Evolutionary conservation across 2,888 invertebrate species (phyloP).

Genomic region (Hemicrepidius hirtus): DNA sequence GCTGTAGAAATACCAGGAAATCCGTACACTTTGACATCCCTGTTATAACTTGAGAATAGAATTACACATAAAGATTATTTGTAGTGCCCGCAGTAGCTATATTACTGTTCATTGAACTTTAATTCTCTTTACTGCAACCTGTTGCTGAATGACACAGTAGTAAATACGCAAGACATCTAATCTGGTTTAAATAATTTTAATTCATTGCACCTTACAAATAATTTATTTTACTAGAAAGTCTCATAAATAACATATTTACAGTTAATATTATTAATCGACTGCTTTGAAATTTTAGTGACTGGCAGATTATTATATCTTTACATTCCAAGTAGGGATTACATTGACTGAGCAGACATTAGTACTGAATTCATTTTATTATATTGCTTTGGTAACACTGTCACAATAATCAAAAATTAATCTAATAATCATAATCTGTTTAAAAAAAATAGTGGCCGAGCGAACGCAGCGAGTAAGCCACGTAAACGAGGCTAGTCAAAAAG

Average conservation of each 20-base stretch:
- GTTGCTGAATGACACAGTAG: conserved; percentile 22
- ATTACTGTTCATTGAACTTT: conserved; percentile 39
- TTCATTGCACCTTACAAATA: not conserved
- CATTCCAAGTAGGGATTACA: not conserved
- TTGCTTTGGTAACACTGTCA: too few relatives aligned
- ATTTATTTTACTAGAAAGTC: not conserved
- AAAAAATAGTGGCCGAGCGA: too few relatives aligned
- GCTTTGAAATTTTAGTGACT: too few relatives aligned
- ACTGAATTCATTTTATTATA: too few relatives aligned
- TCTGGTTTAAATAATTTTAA: conserved; percentile 3
- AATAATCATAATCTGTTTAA: too few relatives aligned
- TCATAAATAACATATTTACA: too few relatives aligned
- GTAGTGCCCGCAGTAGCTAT: conserved; percentile 23
- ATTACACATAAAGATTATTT: conserved; percentile 41
- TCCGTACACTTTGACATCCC: conserved; percentile 40
- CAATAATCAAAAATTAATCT: too few relatives aligned
- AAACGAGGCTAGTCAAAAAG: too few relatives aligned
- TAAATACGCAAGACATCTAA: conserved; percentile 15
- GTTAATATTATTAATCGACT: too few relatives aligned
- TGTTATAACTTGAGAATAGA: conserved; percentile 38
- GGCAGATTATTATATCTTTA: too few relatives aligned
- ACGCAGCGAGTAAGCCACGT: too few relatives aligned
- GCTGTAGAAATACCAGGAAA: conserved; percentile 41
- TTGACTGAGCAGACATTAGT: too few relatives aligned
- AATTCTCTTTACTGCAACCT: conserved; percentile 25